Conservation (phyloP, 2,888 invertebrate genomes). For the Nasonia oneida region DNA sequence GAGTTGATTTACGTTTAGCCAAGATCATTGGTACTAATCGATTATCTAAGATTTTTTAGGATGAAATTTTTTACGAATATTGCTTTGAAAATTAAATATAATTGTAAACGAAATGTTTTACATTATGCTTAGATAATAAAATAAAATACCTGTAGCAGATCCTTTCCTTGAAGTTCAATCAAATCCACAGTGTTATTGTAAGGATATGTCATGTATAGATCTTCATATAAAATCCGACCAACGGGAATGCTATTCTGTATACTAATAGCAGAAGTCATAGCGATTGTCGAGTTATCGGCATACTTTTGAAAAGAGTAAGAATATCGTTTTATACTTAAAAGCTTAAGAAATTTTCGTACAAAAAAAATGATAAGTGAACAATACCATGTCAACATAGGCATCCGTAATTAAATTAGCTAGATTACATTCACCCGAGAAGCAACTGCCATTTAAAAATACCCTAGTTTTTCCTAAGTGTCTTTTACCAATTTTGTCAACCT, state of each 20-base stretch:
- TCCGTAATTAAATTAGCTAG: constrained; percentile 88
- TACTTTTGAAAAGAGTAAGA: constrained; percentile 29
- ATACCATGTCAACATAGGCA: constrained; percentile 84
- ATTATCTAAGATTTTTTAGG: too few relatives aligned
- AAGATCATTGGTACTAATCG: neutral
- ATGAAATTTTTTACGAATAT: too few relatives aligned
- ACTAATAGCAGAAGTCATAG: constrained; percentile 86
- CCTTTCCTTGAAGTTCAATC: constrained; percentile 85
- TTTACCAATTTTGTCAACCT: constrained; percentile 81
- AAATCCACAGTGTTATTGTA: constrained; percentile 89
- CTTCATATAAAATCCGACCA: constrained; percentile 83
- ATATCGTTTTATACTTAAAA: neutral
- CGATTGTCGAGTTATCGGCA: constrained; percentile 84
- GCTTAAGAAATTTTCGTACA: neutral
- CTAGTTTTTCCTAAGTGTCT: constrained; percentile 82
- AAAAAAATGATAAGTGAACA: neutral
- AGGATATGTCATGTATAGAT: constrained; percentile 86
- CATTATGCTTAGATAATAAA: too few relatives aligned
- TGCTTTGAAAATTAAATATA: neutral
- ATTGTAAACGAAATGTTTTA: neutral
- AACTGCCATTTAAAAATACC: constrained; percentile 82
- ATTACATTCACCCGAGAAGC: constrained; percentile 85
- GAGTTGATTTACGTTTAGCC: neutral
- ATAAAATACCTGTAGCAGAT: constrained; percentile 80
- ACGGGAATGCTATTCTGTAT: constrained; percentile 85